Percentiles rank a stretch among this genome's conserved stretches.
phyloP scores from a whole-genome alignment of 2,113 vertebrate genomes.

The Clarias magur region DNA sequence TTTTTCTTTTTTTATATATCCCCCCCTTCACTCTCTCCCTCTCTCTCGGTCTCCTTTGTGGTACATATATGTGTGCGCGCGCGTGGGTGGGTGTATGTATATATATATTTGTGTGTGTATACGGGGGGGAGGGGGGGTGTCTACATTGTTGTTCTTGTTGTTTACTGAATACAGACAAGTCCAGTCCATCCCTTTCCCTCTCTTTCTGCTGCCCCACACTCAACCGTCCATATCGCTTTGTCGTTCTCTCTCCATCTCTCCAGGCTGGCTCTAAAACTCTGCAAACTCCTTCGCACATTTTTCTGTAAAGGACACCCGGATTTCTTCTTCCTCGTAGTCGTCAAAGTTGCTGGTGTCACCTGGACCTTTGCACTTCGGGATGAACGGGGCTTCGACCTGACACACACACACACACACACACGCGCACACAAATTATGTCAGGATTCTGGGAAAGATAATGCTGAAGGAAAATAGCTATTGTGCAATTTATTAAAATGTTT shows the following conservation, averaged over 20 bases:
- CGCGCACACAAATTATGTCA: background rate
- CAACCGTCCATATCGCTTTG: slow-evolving; percentile 50
- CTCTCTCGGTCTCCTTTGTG: slow-evolving; percentile 21
- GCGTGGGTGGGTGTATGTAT: background rate
- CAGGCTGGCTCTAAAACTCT: slow-evolving; percentile 81
- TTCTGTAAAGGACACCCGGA: slow-evolving; percentile 88
- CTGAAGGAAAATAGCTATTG: background rate
- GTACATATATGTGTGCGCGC: no score
- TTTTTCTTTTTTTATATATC: slow-evolving; percentile 53
- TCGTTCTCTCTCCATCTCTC: slow-evolving; percentile 59
- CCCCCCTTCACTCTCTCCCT: slow-evolving; percentile 53
- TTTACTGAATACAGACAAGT: slow-evolving; percentile 73
- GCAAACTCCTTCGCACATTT: slow-evolving; percentile 93
- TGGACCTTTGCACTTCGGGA: slow-evolving; percentile 93
- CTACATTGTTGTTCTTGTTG: slow-evolving; percentile 62
- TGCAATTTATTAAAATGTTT: background rate
- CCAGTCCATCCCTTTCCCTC: slow-evolving; percentile 59
- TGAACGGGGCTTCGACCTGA: slow-evolving; percentile 91
- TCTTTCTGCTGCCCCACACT: slow-evolving; percentile 51
- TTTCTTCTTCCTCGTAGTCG: slow-evolving; percentile 93
- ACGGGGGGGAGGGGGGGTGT: slow-evolving; percentile 41
- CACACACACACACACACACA: no score
- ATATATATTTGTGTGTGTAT: background rate
- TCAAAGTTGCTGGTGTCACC: slow-evolving; percentile 95
- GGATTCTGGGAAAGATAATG: background rate